phyloP scores from a whole-genome alignment of 2,888 invertebrate species.

The Nebria brevicollis region DNA sequence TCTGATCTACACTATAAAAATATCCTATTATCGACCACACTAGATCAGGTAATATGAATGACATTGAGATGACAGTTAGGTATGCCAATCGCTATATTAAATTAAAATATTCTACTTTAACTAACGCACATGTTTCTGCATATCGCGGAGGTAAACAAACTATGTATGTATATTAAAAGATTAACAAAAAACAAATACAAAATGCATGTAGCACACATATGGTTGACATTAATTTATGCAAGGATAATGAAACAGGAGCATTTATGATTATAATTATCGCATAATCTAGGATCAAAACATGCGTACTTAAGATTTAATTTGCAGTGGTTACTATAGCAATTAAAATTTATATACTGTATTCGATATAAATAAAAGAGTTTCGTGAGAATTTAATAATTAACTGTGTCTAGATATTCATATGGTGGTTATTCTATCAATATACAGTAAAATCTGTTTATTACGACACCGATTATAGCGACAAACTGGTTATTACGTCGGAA shows the following conservation, averaged over 20 bases:
- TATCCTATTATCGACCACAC: background rate
- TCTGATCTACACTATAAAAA: background rate
- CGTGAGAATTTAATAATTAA: too few relatives aligned
- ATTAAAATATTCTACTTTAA: background rate
- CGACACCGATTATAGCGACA: too few relatives aligned
- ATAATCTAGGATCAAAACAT: background rate
- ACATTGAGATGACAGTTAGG: conserved; percentile 1
- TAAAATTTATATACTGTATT: background rate
- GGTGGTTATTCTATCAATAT: too few relatives aligned
- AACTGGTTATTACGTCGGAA: too few relatives aligned
- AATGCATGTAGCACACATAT: background rate
- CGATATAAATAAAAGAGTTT: too few relatives aligned
- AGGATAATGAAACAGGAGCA: background rate
- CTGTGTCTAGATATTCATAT: too few relatives aligned
- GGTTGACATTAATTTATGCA: background rate
- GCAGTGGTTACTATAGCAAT: background rate
- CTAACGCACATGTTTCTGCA: background rate
- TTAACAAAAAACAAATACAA: background rate
- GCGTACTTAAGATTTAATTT: background rate
- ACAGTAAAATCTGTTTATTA: too few relatives aligned
- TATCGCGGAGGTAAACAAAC: background rate
- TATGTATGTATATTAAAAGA: background rate
- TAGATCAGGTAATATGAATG: background rate
- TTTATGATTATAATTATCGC: background rate
- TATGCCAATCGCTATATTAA: background rate